Percentiles rank a stretch among this genome's conserved stretches.
phyloP scores from a whole-genome alignment of 2,888 invertebrate genomes.

The Mesorhabditis belari region DNA sequence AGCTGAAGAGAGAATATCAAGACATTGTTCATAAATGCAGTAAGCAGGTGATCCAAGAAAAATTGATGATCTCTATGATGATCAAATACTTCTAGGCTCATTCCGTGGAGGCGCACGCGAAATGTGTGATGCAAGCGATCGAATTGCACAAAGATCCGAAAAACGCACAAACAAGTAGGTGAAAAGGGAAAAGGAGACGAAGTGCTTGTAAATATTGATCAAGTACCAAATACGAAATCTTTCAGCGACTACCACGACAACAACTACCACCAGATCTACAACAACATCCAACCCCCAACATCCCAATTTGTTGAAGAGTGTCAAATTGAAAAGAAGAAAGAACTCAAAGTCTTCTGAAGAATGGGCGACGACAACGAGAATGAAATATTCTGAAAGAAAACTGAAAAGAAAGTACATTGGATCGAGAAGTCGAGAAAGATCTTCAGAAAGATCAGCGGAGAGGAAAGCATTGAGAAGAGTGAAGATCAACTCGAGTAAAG shows the following conservation, averaged over 20 bases:
- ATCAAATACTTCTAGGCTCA: constrained; percentile 6
- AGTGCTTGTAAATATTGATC: background rate
- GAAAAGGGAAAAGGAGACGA: no score
- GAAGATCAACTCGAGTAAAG: no score
- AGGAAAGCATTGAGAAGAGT: background rate
- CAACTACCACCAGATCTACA: background rate
- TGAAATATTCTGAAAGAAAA: no score
- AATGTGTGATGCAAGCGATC: constrained; percentile 12
- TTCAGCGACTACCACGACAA: background rate
- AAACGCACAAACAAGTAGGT: no score
- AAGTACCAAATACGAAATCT: background rate
- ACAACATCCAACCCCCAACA: background rate
- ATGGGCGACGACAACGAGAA: no score
- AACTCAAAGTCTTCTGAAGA: background rate
- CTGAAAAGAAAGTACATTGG: no score
- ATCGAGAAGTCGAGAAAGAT: background rate
- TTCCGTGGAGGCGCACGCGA: constrained; percentile 13
- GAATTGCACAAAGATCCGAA: background rate
- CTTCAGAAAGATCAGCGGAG: no score
- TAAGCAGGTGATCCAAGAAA: background rate
- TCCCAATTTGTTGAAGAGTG: background rate
- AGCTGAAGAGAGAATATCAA: background rate
- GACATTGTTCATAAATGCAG: background rate
- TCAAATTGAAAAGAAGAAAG: background rate
- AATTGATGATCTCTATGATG: no score